Conservation (phyloP, 2,888 invertebrate species). For the Lasioglossum malachurum region DNA sequence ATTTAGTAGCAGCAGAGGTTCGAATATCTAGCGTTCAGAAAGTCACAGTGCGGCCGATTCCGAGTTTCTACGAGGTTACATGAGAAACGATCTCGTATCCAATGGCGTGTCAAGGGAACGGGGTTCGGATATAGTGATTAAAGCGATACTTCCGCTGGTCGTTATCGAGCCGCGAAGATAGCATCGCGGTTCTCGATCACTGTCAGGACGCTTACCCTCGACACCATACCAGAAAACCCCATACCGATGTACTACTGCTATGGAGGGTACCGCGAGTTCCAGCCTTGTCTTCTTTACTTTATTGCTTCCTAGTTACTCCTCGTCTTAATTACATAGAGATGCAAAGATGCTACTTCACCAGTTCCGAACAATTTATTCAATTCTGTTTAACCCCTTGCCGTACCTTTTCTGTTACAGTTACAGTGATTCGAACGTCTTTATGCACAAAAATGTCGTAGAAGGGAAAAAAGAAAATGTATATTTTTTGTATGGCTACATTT, state of each 20-base stretch:
- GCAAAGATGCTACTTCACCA: neutral
- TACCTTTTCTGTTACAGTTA: too few relatives aligned
- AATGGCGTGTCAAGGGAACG: conserved; percentile 65
- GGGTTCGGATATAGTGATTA: conserved; percentile 82
- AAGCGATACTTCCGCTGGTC: conserved; percentile 82
- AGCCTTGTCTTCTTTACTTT: conserved; percentile 34
- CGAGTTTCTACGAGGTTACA: conserved; percentile 27
- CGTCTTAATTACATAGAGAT: conserved; percentile 33
- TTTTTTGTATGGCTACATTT: too few relatives aligned
- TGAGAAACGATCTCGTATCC: conserved; percentile 62
- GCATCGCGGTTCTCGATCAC: conserved; percentile 81
- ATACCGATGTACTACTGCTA: conserved; percentile 58
- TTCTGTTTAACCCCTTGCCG: neutral
- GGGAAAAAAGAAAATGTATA: too few relatives aligned
- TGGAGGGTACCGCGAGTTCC: conserved; percentile 30
- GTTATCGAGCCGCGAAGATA: conserved; percentile 79
- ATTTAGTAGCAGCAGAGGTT: neutral
- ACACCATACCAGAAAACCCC: conserved; percentile 59
- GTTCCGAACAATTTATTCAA: neutral
- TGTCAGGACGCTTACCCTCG: conserved; percentile 74
- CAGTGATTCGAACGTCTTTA: too few relatives aligned
- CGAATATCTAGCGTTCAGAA: neutral
- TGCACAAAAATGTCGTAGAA: too few relatives aligned
- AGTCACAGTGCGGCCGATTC: conserved; percentile 20
- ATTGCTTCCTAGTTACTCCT: conserved; percentile 23